Percentiles rank a stretch among this genome's conserved stretches.
phyloP scores from a whole-genome alignment of 92 coral and sea anemone species.

The Ricordea florida region DNA sequence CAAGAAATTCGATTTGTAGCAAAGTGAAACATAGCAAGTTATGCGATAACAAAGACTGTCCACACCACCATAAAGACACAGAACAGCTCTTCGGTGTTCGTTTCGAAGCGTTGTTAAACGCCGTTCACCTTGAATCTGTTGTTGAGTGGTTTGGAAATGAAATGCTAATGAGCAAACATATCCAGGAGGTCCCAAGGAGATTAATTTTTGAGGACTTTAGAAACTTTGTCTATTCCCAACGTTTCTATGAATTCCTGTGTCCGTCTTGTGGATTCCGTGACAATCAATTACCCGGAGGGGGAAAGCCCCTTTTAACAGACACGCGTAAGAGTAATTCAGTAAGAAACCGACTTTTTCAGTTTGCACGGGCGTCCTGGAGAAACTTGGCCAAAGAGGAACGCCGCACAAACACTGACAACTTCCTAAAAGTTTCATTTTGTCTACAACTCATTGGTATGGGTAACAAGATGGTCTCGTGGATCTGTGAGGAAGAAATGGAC shows the following conservation, averaged over 20 bases:
- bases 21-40: not conserved
- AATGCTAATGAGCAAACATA: not conserved
- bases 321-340: constrained; percentile 33
- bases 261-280: constrained; percentile 36
- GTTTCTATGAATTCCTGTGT: constrained; percentile 36
- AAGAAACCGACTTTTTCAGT: constrained; percentile 45
- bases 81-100: constrained; percentile 26
- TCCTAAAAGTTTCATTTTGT: constrained; percentile 64
- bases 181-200: not conserved
- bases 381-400: constrained; percentile 10
- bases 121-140: constrained; percentile 56
- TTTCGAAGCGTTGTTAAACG: constrained; percentile 53
- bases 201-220: not conserved
- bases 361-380: constrained; percentile 55
- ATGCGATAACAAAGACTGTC: constrained; percentile 13
- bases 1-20: constrained; percentile 7
- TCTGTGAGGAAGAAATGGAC: constrained; percentile 60
- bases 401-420: constrained; percentile 54
- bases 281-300: not conserved
- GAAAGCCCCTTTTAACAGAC: not conserved
- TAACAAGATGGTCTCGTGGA: constrained; percentile 27
- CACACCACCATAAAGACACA: constrained; percentile 35
- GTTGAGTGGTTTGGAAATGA: constrained; percentile 17
- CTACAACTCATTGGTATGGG: constrained; percentile 55
- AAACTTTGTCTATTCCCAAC: constrained; percentile 35